Evolutionary conservation across 2,113 vertebrate species (phyloP).

Genomic region (cat (Felis catus)): DNA sequence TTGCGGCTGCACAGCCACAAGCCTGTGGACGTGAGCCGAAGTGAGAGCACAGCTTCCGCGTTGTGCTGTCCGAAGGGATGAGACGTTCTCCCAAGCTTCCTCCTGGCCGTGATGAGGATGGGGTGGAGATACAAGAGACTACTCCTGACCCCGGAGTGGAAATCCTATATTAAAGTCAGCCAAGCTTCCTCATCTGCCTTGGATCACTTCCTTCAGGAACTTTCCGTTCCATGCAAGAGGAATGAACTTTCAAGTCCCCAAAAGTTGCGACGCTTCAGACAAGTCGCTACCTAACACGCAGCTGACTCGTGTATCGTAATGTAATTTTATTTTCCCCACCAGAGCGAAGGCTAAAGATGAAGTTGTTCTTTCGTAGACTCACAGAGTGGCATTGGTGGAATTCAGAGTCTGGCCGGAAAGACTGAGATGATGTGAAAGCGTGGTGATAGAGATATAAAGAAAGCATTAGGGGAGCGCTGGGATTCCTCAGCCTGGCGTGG

Average conservation of each 20-base stretch:
- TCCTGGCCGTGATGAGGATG: background rate
- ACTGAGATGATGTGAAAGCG: background rate
- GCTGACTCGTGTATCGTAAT: background rate
- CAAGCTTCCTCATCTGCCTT: background rate
- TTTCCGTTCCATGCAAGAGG: too few species aligned
- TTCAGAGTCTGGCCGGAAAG: background rate
- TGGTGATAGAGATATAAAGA: accelerated
- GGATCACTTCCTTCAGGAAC: background rate
- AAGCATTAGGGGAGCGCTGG: too few species aligned
- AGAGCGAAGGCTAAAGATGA: background rate
- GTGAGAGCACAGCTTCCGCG: background rate
- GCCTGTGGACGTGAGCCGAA: background rate
- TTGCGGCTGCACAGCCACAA: background rate
- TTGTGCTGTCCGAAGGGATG: background rate
- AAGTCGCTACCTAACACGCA: background rate
- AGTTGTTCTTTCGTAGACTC: too few species aligned
- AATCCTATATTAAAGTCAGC: background rate
- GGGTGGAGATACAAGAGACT: too few species aligned
- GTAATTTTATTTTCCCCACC: background rate
- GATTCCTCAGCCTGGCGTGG: accelerated
- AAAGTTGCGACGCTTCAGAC: background rate
- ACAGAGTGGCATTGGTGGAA: background rate
- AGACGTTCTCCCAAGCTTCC: background rate
- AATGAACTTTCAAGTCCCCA: background rate
- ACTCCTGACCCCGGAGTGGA: background rate